phyloP scores from a whole-genome alignment of 2,113 vertebrate genomes.

The Suricata suricatta region DNA sequence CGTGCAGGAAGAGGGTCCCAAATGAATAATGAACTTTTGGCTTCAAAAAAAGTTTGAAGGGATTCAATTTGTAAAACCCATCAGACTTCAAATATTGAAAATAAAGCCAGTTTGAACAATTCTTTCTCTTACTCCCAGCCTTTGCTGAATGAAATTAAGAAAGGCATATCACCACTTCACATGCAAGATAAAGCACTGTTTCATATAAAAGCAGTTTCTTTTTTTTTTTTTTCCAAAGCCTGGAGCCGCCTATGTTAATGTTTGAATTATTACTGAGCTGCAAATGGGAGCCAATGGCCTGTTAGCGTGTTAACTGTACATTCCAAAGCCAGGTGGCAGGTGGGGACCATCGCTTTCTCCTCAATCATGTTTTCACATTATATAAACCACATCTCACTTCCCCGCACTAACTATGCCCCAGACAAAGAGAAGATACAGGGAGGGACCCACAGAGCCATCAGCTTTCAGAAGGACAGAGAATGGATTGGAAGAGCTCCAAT shows the following conservation, averaged over 20 bases:
- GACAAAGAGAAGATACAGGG: conserved; percentile 44
- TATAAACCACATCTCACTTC: conserved; percentile 11
- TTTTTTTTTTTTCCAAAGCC: conserved; percentile 60
- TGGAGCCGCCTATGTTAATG: conserved; percentile 27
- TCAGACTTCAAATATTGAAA: conserved; percentile 73
- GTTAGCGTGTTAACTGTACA: background rate
- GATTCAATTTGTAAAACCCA: conserved; percentile 72
- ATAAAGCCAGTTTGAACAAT: conserved; percentile 69
- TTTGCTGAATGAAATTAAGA: conserved; percentile 64
- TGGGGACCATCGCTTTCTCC: conserved; percentile 28
- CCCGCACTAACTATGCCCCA: conserved; percentile 45
- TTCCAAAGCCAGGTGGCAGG: background rate
- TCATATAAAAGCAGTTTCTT: conserved; percentile 26
- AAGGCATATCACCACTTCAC: conserved; percentile 30
- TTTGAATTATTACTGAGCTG: conserved; percentile 54
- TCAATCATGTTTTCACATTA: conserved; percentile 25
- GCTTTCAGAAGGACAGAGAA: conserved; percentile 50
- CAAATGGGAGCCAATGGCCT: conserved; percentile 27
- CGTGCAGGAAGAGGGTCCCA: background rate
- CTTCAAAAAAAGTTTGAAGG: conserved; percentile 50
- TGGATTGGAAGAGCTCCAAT: conserved; percentile 20
- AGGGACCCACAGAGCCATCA: conserved; percentile 7
- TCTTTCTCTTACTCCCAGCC: conserved; percentile 19
- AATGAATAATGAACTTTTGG: background rate
- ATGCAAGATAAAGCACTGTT: conserved; percentile 50